phyloP scores from a whole-genome alignment of 2,888 invertebrate species.

The Drosophila borborema region DNA sequence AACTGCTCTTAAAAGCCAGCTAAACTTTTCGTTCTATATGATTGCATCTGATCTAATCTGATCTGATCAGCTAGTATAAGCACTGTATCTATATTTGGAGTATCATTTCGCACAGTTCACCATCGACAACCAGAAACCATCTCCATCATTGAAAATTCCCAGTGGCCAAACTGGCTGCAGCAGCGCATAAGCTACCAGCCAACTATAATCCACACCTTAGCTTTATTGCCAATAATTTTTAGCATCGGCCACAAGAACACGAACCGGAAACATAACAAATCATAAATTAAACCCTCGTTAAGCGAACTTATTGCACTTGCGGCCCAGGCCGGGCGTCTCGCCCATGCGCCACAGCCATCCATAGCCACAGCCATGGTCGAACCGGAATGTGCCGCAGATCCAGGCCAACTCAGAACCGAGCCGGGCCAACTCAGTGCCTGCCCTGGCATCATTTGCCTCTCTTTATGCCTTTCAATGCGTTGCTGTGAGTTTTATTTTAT shows the following conservation, averaged over 20 bases:
- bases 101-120: constrained; percentile 11
- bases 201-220: constrained; percentile 80
- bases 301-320: constrained; percentile 81
- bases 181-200: constrained; percentile 55
- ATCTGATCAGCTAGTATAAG: background rate
- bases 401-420: constrained; percentile 13
- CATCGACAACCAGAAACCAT: background rate
- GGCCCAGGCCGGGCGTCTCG: constrained; percentile 60
- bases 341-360: constrained; percentile 69
- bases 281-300: constrained; percentile 85
- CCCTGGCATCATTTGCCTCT: constrained; percentile 69
- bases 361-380: constrained; percentile 22
- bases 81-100: constrained; percentile 2
- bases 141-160: constrained; percentile 20
- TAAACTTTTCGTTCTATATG: background rate
- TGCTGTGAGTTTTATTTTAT: constrained; percentile 82
- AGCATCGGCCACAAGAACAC: constrained; percentile 70
- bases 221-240: constrained; percentile 80
- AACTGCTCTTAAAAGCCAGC: background rate
- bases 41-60: background rate
- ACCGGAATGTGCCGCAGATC: constrained; percentile 36
- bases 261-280: constrained; percentile 85
- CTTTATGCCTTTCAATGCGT: constrained; percentile 73
- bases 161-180: constrained; percentile 35
- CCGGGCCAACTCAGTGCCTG: constrained; percentile 6